Base-by-base conservation (phyloP, 2,797 vertebrate genomes). In the Acanthurus lineatus region DNA sequence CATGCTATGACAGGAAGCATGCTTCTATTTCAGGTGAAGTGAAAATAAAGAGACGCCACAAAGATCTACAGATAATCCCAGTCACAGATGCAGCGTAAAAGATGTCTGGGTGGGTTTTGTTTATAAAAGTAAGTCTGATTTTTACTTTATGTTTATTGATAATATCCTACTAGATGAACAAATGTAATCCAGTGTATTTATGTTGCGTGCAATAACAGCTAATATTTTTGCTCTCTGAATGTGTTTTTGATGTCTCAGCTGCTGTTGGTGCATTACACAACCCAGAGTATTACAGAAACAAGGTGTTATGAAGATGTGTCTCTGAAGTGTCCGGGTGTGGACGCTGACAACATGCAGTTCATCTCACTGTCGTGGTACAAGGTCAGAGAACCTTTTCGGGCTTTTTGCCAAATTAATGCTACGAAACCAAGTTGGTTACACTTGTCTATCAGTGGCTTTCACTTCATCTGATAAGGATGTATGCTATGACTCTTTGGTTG, bases 311-410 rank as follows among this genome's bases (percentile, higher is more conserved):
- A 62, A 1, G 17, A 92, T 17, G 70, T 88, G 38, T 7, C 3
- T 3, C 73, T 96, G 35, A 17, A 6, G 8, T 96, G 95, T 81
- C 6, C n/a, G 40, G 61, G 10, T 17, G 0, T 64, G 2, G 8
- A 76, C 0, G 11, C 54, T 1, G 4, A 56, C 0, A 17, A 2
- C 19, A 28, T 7, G 0, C 4, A 48, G 1, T 94, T 91, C 53
- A 20, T 69, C 1, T 86, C 87, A 1, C 10, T 95, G 42, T 57
- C 61, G 2, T 96, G 95, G 95, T 93, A 94, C 77, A 95, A 95
- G 93, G 95, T 95, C 38, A 81, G 86, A 62, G 5, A 22, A 9
- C 3, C 16, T 9, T 20, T 73, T 64, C 12, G 56, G 19, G 9
- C 3, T 54, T 44, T 10, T 12, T 56, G 9, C 15, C 4, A 16